phyloP scores from a whole-genome alignment of 2,797 vertebrate genomes.

The Prunella strophiata region DNA sequence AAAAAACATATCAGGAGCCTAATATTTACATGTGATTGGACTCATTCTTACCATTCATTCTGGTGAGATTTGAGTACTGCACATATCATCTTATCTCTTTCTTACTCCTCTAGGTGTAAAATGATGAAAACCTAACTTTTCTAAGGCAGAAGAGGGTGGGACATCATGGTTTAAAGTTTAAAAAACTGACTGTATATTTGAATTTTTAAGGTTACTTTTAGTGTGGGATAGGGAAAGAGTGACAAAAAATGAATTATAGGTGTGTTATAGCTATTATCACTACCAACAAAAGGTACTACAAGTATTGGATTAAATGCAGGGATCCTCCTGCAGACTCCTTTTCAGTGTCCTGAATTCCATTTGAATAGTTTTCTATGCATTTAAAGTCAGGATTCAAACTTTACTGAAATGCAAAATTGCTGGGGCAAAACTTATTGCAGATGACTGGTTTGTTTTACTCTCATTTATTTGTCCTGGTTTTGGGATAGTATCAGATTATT shows the following conservation, averaged over 20 bases:
- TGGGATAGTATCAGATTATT: not conserved
- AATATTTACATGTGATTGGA: not conserved
- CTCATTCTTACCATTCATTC: not conserved
- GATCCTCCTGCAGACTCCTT: not conserved
- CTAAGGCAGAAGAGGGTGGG: not conserved
- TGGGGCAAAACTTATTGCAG: not conserved
- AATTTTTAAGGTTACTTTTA: not conserved
- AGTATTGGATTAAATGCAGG: not conserved
- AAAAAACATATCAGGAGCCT: not conserved
- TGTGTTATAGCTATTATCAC: not conserved
- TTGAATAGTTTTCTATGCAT: not conserved
- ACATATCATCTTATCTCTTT: not conserved
- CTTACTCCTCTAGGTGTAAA: not conserved
- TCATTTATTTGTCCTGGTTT: not conserved
- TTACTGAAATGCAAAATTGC: not conserved
- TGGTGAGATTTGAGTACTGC: not conserved
- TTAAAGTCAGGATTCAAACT: not conserved
- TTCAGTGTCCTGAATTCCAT: not conserved
- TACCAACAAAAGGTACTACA: not conserved
- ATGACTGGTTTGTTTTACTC: not conserved
- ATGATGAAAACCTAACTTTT: not conserved
- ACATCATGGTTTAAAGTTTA: not conserved
- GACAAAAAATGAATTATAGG: not conserved
- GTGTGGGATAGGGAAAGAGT: not conserved
- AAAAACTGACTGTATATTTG: not conserved